Conservation (phyloP, 2,888 invertebrate genomes). For the Augiades crinisus region DNA sequence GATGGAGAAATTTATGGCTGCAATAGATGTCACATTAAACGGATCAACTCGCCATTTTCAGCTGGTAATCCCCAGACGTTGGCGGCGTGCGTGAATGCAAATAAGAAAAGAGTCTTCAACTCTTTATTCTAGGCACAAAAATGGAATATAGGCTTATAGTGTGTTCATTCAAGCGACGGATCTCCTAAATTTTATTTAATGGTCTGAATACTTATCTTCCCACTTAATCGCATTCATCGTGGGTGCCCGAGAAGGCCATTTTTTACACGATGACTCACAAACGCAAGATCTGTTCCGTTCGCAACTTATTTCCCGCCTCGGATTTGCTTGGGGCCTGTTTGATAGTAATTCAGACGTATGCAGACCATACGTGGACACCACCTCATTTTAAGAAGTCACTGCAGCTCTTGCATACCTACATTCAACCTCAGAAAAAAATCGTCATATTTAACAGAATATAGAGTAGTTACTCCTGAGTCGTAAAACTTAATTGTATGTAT, state of each 20-base stretch:
- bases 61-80: constrained; percentile 6
- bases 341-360: no score
- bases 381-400: no score
- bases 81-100: constrained; percentile 1
- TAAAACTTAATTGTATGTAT: no score
- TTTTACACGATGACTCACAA: constrained; percentile 53
- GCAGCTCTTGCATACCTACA: no score
- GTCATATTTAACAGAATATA: no score
- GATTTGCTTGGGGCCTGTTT: no score
- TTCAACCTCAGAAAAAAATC: no score
- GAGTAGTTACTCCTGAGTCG: no score
- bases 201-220: constrained; percentile 39
- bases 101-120: not conserved
- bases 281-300: constrained; percentile 54
- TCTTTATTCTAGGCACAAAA: not conserved
- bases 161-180: constrained; percentile 23
- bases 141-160: constrained; percentile 3
- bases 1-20: constrained; percentile 1
- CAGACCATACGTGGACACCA: no score
- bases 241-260: constrained; percentile 41
- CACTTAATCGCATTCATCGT: constrained; percentile 42
- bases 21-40: constrained; percentile 1
- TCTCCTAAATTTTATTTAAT: constrained; percentile 43
- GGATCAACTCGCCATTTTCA: constrained; percentile 17
- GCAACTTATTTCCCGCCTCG: constrained; percentile 31